phyloP scores from a whole-genome alignment of 2,888 invertebrate species.

The Ormyrus rosae region DNA sequence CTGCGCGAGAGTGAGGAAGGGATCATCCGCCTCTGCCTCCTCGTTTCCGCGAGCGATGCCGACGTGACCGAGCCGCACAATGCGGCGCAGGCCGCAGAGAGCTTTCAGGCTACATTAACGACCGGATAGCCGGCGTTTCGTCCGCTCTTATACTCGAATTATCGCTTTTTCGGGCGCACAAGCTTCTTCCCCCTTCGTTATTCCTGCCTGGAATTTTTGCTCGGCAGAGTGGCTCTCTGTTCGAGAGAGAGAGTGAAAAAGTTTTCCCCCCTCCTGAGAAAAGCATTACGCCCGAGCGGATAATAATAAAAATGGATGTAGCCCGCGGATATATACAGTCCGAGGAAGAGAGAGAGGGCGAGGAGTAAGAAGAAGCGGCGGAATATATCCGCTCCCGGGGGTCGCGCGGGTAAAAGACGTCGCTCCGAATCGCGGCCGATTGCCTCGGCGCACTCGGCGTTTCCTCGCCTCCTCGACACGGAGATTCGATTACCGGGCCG shows the following conservation, averaged over 20 bases:
- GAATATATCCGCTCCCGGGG: slow-evolving; percentile 16
- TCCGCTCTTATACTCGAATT: slow-evolving; percentile 9
- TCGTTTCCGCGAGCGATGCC: not conserved
- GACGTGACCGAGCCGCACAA: not conserved
- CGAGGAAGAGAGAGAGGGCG: slow-evolving; percentile 21
- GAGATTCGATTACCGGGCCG: slow-evolving; percentile 50
- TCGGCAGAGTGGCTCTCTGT: slow-evolving; percentile 42
- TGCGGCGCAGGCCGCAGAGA: slow-evolving; percentile 4
- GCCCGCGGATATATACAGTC: slow-evolving; percentile 30
- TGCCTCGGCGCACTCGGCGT: slow-evolving; percentile 16
- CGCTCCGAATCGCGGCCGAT: slow-evolving; percentile 30
- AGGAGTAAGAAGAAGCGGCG: slow-evolving; percentile 13
- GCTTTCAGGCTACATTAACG: slow-evolving; percentile 40
- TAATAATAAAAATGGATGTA: slow-evolving; percentile 25
- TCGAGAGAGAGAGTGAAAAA: not conserved
- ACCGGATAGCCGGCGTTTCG: slow-evolving; percentile 36
- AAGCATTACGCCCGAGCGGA: slow-evolving; percentile 35
- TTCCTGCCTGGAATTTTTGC: slow-evolving; percentile 62
- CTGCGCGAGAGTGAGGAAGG: slow-evolving; percentile 25
- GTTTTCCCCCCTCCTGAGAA: slow-evolving; percentile 12
- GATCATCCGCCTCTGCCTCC: not conserved
- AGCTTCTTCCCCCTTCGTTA: slow-evolving; percentile 34
- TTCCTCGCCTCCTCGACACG: slow-evolving; percentile 37
- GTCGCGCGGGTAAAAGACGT: not conserved
- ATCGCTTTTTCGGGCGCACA: slow-evolving; percentile 46